These are phyloP conservation scores for Watsonalla binaria DNA, from an alignment of 2,888 invertebrate genomes.

Conservation along the genomic window DNA sequence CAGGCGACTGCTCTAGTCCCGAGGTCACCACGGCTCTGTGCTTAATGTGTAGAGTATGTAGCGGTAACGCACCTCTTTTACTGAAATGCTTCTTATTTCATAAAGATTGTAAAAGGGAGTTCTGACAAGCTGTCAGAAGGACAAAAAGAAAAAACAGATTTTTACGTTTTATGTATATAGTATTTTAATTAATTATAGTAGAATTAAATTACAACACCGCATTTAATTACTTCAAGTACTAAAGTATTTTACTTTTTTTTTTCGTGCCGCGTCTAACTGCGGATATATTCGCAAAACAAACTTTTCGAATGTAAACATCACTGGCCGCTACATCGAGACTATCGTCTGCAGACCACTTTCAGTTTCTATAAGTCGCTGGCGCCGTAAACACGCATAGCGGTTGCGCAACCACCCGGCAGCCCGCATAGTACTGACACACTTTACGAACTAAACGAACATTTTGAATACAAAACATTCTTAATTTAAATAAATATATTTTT, in stretches of 20 bases:
- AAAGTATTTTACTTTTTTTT: not conserved
- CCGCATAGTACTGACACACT: conserved; percentile 66
- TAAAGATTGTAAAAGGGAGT: no score
- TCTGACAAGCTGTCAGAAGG: no score
- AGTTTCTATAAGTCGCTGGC: conserved; percentile 59
- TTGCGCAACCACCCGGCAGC: conserved; percentile 49
- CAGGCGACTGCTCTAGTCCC: no score
- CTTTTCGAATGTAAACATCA: conserved; percentile 16
- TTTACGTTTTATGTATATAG: no score
- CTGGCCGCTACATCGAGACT: conserved; percentile 27
- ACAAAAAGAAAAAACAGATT: no score
- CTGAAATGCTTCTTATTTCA: no score
- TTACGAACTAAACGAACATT: conserved; percentile 30
- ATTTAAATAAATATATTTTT: conserved; percentile 14
- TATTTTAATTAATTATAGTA: no score
- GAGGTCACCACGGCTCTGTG: no score
- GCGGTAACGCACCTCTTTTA: no score
- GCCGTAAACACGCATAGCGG: conserved; percentile 50
- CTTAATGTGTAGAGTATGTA: no score
- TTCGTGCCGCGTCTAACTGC: conserved; percentile 1
- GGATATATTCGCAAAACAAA: conserved; percentile 1
- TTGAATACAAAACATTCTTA: conserved; percentile 16
- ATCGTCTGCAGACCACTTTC: conserved; percentile 55
- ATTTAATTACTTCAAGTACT: no score
- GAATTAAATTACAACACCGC: no score